Base-by-base conservation (phyloP, 2,888 invertebrate species). In the Lepas anatifera region DNA sequence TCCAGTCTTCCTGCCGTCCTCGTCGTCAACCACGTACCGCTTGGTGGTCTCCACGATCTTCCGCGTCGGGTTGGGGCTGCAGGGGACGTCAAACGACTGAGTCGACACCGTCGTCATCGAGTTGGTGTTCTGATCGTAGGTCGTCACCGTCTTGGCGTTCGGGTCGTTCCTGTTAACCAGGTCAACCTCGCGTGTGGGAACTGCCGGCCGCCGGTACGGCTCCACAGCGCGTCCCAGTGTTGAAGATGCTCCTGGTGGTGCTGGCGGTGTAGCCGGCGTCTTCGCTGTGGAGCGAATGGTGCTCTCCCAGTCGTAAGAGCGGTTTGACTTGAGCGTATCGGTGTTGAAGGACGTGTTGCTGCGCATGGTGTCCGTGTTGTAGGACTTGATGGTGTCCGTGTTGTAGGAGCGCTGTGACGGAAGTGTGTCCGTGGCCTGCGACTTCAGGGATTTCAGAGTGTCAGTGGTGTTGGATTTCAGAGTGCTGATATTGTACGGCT, bases 301-400 rank as follows among this genome's bases (percentile, higher is more conserved):
- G 25, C 39, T 41, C 39, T 66, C 66, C 66, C 66, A 66, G 41
- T 66, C 66, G 66, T 66, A 66, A 13, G 66, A 66, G 27, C 66
- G 66, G 66, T 39, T 41, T 1, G 66, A 66, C 39, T 41, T 37
- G 13, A 66, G 13, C 22, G 66, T 66, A 27, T 66, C 66, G 1
- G 66, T 66, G 27, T 66, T 66, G 66, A n/a, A 66, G 37, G 66
- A 66, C 13, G 39, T n/a, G 27, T 66, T 66, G 16, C 39, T 39
- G 39, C 39, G 39, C 39, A 66, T n/a, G 7, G 66, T 66, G 41
- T 66, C 66, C 25, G 66, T 25, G 72, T 69, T 50, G 71, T 71
- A n/a, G 72, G 74, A n/a, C 73, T 73, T n/a, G 71, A 72, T n/a
- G 71, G 72, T 32, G 66, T 66, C 66, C 25, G 39, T 39, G 41